Evolutionary conservation across 2,888 invertebrate species (phyloP), one percentile per base, ranked within the genome.

Genomic region (Papilio demoleus): DNA sequence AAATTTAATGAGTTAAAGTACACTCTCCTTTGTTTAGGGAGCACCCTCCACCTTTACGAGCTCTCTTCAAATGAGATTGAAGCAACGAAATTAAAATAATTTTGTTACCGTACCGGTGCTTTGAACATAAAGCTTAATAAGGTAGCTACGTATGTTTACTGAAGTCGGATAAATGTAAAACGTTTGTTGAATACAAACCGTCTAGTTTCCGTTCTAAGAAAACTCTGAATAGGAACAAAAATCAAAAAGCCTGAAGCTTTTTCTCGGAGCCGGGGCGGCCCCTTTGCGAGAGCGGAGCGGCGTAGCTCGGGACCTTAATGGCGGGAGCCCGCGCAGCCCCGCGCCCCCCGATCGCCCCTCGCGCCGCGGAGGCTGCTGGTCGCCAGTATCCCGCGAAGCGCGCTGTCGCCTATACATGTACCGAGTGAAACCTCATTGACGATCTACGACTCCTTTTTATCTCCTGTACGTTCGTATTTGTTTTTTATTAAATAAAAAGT

Each of bases 321-420:
- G 81, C 86, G 79, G 84, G 84, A 80, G 82, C 77, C 79, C 86
- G 90, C 92, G 92, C 90, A 91, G 90, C 88, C 85, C 88, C 89
- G 82, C 88, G 82, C 85, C 80, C 80, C 78, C 70, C 9, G 42
- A 17, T 4, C 31, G 53, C 53, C 53, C 53, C 53, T 11, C 53
- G 31, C 53, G 31, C 53, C 31, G 31, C 53, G 74, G 70, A 73
- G 70, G 78, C 77, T 81, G 87, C 88, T 87, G 84, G 88, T 87
- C 87, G 88, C 80, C 90, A 92, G 92, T 92, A 85, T 86, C 87
- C 86, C 90, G 92, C 92, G 88, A 79, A 80, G 85, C 90, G 91
- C 88, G 88, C 81, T 80, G 79, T 77, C 81, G 86, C 79, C 80
- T 72, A 75, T 76, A 85, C 88, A 87, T 84, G 86, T 83, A 74